A percentile compares a stretch with the other conserved stretches of the same genome.
Evolutionary conservation across 2,113 vertebrate genomes (phyloP).

Genomic region (Chiloscyllium plagiosum): DNA sequence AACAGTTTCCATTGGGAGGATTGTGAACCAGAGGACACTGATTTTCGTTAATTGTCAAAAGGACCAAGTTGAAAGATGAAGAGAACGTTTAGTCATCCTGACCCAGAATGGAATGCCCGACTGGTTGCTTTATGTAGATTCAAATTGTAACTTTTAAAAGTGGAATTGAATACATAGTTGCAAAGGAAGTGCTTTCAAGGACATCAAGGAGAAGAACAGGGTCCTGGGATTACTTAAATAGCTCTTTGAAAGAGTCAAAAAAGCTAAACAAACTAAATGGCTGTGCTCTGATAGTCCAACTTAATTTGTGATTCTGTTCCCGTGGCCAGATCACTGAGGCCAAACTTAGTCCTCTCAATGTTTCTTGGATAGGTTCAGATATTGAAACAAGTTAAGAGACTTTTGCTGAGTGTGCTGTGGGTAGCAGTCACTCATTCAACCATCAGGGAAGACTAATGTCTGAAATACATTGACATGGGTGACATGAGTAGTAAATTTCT

Average conservation of each 20-base stretch:
- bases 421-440: not conserved
- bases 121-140: not conserved
- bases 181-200: not conserved
- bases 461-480: not conserved
- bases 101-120: not conserved
- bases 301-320: not conserved
- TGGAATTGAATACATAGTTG: not conserved
- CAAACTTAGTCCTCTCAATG: not conserved
- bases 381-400: not conserved
- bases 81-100: not conserved
- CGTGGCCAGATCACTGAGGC: not conserved
- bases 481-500: not conserved
- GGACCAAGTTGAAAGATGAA: not conserved
- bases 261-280: not conserved
- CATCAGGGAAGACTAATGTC: not conserved
- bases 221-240: not conserved
- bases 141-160: not conserved
- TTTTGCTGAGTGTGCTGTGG: not conserved
- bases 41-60: not conserved
- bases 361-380: not conserved
- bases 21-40: not conserved
- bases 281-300: too few species aligned
- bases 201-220: too few species aligned
- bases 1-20: not conserved
- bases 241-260: not conserved